Evolutionary conservation across 1,140 invertebrate species (phyloP).

Genomic region (Drosophila grimshawi): DNA sequence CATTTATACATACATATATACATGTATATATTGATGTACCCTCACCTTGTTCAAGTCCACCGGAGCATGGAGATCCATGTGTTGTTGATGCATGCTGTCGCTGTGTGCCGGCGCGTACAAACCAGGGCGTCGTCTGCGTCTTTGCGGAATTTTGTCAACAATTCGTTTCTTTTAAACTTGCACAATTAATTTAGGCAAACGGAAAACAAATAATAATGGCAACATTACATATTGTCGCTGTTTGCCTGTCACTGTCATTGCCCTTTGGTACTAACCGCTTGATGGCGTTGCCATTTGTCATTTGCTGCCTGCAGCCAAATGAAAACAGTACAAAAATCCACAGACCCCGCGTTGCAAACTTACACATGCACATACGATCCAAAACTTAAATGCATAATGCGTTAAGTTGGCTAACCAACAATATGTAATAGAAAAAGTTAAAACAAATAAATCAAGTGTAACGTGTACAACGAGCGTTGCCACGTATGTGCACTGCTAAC

Average conservation of each 20-base stretch:
- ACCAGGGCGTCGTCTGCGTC: constrained; percentile 55
- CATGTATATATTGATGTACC: background rate
- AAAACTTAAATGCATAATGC: background rate
- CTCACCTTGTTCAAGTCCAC: constrained; percentile 88
- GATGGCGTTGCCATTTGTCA: constrained; percentile 22
- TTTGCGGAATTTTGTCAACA: constrained; percentile 60
- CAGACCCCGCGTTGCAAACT: background rate
- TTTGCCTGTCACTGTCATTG: constrained; percentile 37
- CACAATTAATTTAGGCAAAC: constrained; percentile 40
- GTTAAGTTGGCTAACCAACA: background rate
- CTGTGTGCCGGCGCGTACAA: constrained; percentile 53
- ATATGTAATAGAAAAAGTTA: background rate
- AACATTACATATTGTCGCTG: constrained; percentile 50
- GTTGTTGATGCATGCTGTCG: constrained; percentile 70
- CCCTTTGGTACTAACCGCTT: constrained; percentile 25
- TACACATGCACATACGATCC: constrained; percentile 4
- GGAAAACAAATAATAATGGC: constrained; percentile 43
- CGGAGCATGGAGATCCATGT: constrained; percentile 86
- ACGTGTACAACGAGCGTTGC: constrained; percentile 33
- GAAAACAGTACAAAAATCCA: background rate
- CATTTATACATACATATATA: no score
- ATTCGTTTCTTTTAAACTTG: constrained; percentile 7
- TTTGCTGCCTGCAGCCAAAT: background rate
- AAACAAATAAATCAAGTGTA: constrained; percentile 12
- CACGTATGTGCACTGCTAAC: constrained; percentile 10